Evolutionary conservation across 2,113 vertebrate genomes (phyloP), one percentile per base, ranked within the genome.

Genomic region (Syngnathoides biaculeatus): DNA sequence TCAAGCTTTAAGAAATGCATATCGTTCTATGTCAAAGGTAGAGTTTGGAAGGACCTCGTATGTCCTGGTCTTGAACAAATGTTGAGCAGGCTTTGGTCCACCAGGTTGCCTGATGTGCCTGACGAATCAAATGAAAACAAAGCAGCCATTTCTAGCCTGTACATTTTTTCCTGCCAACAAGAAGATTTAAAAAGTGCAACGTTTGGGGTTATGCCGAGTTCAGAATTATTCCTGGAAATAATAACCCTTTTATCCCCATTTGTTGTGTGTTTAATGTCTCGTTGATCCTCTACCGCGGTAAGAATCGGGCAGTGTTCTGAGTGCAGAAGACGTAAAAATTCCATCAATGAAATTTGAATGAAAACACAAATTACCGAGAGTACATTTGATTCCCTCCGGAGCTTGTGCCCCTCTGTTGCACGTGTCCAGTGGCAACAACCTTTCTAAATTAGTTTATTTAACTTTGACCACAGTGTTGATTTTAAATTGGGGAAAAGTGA

Each of bases 1-100:
- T 66, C 6, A 13, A 64, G 48, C 14, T 43, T 20, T 17, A 52
- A n/a, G 35, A 63, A 30, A 61, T 47, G 50, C 22, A 53, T 10
- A 59, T 55, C 47, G 30, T 2, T 4, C 9, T n/a, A 63, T 8
- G 8, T 67, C 69, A 63, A 30, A n/a, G 24, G 43, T 19, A 15
- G 52, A 48, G 58, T 75, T 64, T 56, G 13, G 72, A 50, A 81
- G 71, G 64, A 82, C 62, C 59, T 71, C 17, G 57, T 68, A 74
- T 40, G 43, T 58, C 69, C 76, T 83, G 88, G 85, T 87, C 80
- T 85, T 88, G 74, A 12, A 53, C 74, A 88, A 91, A 85, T 84
- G 85, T 71, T 78, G 84, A 83, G 87, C 86, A 83, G 75, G 84
- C 88, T 58, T 71, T 61, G 59, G 61, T 87, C 90, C 90, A 91